A percentile compares a stretch with the other conserved stretches of the same genome.
phyloP scores from a whole-genome alignment of 1,140 invertebrate genomes.

The Globodera ellingtonae region DNA sequence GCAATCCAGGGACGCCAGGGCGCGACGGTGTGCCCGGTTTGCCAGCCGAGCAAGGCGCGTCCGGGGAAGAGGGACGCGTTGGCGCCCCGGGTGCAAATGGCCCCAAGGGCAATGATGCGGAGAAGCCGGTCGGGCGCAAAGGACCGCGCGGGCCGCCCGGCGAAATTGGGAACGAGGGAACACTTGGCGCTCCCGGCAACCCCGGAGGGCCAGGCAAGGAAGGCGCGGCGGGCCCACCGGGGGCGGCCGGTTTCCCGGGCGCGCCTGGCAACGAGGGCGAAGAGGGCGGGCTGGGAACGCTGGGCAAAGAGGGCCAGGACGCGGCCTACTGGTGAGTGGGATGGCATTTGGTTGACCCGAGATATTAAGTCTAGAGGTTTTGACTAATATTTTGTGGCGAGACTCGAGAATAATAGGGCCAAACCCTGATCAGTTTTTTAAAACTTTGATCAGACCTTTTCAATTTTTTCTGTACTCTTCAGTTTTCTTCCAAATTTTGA shows the following conservation, averaged over 20 bases:
- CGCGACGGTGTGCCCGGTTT: conserved; percentile 21
- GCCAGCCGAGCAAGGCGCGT: conserved; percentile 29
- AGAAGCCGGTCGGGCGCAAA: conserved; percentile 49
- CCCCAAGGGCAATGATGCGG: conserved; percentile 42
- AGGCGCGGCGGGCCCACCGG: conserved; percentile 36
- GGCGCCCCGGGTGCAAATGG: conserved; percentile 36
- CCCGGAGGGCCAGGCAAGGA: conserved; percentile 43
- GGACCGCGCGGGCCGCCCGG: conserved; percentile 47
- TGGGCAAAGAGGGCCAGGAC: conserved; percentile 16
- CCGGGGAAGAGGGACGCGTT: conserved; percentile 42
- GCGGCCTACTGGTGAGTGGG: conserved; percentile 16
- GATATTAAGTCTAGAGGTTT: too few relatives aligned
- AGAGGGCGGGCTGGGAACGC: neutral
- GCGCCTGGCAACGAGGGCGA: conserved; percentile 37
- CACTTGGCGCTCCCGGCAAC: conserved; percentile 35
- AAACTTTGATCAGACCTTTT: too few relatives aligned
- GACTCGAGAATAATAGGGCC: too few relatives aligned
- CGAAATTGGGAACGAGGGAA: conserved; percentile 32
- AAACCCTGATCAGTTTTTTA: too few relatives aligned
- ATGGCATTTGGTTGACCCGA: too few relatives aligned
- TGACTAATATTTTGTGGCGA: too few relatives aligned
- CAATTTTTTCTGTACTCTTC: too few relatives aligned
- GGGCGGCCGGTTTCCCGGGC: conserved; percentile 42
- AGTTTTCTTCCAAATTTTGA: too few relatives aligned
- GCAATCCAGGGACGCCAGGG: conserved; percentile 42